Percentiles rank a stretch among this genome's conserved stretches.
Conservation (phyloP, 2,113 vertebrate genomes). For the Dolichallabes microphthalmus region DNA sequence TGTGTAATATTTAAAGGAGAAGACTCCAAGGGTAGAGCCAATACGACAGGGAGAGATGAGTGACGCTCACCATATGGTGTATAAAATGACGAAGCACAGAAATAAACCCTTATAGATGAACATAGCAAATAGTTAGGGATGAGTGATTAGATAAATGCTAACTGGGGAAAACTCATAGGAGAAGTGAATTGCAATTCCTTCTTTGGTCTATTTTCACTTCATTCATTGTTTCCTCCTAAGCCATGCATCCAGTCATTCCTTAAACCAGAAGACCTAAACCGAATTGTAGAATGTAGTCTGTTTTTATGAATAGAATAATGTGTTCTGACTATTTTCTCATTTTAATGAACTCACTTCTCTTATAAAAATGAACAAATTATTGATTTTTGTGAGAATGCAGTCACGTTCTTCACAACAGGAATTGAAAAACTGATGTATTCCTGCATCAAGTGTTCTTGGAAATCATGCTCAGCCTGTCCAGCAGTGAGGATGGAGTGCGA, state of each 20-base stretch:
- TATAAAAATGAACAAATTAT: neutral
- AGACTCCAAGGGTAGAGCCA: constrained; percentile 1
- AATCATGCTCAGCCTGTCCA: neutral
- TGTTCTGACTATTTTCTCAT: neutral
- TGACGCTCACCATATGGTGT: neutral
- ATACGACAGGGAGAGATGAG: neutral
- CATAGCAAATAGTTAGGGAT: neutral
- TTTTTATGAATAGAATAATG: neutral
- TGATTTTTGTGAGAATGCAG: neutral
- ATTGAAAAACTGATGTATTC: neutral
- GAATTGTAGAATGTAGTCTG: neutral
- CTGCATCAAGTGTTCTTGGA: neutral
- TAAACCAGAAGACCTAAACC: neutral
- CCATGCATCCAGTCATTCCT: neutral
- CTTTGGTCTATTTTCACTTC: neutral
- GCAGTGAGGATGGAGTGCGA: neutral
- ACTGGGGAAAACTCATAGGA: neutral
- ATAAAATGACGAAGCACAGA: constrained; percentile 6
- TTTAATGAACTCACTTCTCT: too few relatives aligned
- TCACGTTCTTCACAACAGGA: neutral
- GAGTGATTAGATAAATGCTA: neutral
- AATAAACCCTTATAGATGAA: neutral
- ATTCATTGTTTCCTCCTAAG: neutral
- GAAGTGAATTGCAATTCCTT: neutral
- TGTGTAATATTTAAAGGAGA: neutral